Percentiles rank a stretch among this genome's conserved stretches.
Evolutionary conservation across 2,888 invertebrate genomes (phyloP).

Genomic region (Melinaea menophilus): DNA sequence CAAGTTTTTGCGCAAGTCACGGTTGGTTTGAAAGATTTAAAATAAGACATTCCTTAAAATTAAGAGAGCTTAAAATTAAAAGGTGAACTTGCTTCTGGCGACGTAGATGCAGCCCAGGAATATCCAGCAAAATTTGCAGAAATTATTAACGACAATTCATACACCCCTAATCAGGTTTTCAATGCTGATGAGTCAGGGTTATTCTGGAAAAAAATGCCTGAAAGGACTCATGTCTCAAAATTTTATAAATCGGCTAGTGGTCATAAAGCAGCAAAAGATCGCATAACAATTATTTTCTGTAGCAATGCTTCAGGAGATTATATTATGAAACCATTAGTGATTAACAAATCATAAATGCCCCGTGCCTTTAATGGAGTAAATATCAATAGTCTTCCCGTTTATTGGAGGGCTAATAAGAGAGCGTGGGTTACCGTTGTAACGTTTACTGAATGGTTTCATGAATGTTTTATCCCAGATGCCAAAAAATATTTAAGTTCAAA

Average conservation of each 20-base stretch:
- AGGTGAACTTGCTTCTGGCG: conserved; percentile 1
- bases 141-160: neutral
- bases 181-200: conserved; percentile 1
- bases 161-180: neutral
- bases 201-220: conserved; percentile 5
- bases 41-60: conserved; percentile 4
- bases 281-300: neutral
- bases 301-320: conserved; percentile 1
- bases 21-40: conserved; percentile 13
- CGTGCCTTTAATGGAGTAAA: neutral
- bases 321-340: conserved; percentile 1
- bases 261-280: neutral
- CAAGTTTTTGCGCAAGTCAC: conserved; percentile 7
- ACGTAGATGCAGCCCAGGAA: neutral
- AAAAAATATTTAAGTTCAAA: conserved; percentile 3
- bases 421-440: neutral
- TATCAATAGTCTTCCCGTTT: neutral
- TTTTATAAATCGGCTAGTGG: neutral
- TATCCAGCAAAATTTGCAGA: neutral
- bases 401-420: conserved; percentile 6
- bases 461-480: neutral
- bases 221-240: neutral
- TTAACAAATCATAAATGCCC: neutral
- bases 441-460: neutral
- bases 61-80: conserved; percentile 2